Base-by-base conservation (phyloP, 2,888 invertebrate species). In the Drosophila yooni region DNA sequence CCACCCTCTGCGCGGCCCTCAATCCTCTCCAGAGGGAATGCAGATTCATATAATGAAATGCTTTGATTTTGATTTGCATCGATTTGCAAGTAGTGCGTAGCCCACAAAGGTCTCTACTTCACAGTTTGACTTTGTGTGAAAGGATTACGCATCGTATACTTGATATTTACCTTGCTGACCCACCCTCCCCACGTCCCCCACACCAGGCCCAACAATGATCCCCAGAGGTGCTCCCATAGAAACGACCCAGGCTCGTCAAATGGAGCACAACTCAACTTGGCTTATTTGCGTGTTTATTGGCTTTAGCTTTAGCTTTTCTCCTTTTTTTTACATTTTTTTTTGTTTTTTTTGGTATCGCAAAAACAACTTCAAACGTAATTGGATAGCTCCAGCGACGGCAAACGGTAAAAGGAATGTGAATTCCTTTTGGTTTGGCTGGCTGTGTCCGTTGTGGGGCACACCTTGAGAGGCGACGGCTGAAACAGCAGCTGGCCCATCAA, bases 241-340 rank as follows among this genome's bases (percentile, higher is more conserved):
- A 65, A 74, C 70, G 59, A 21, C 29, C 29, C 50, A 11, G 51
- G 51, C 51, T 51, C 29, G 29, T n/a, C 38, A 51, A 36, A 52
- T 56, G 33, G 29, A 62, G 48, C 63, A 68, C 61, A 66, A 77
- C 69, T 68, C 69, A 69, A 75, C 70, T 34, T 57, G 75, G 87
- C 84, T 89, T 89, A 85, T 89, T 89, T 83, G 85, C 89, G 89
- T 89, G 88, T 89, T 86, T 89, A 89, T 85, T 89, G 87, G 87
- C 82, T 82, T 81, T 69, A 56, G 79, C 85, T 72, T 76, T 76
- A 46, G 46, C 46, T 25, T 38, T 38, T 56, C 36, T 29, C 40
- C 29, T 38, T 56, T 56, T 13, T 27, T 34, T 27, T 8, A 18
- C 27, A n/a, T 18, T 36, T 13, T 13, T n/a, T 8, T 11, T 13